Evolutionary conservation across 30 jellyfish, hydroid and myxozoan species (phyloP), one percentile per base, ranked within the genome.

Genomic region (Turritopsis rubra): DNA sequence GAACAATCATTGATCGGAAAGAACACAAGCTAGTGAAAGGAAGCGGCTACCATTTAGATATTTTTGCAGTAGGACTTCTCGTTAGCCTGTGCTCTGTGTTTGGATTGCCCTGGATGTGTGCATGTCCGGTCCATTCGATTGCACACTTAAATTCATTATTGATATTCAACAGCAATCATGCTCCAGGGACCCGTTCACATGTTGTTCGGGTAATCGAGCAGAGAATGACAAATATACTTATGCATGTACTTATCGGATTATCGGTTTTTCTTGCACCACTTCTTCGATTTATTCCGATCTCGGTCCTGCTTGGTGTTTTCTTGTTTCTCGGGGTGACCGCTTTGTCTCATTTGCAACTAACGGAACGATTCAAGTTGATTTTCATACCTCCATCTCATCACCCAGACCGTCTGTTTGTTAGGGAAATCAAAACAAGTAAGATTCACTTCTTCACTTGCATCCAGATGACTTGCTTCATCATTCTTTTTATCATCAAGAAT

Each of bases 51-150:
- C 90, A 90, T 66, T 90, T 90, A 17, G 97, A 90, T 73, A 29
- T 90, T 73, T 85, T 90, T 17, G 86, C 86, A 28, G 97, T 90
- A 26, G 96, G 95, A 53, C 27, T 78, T 7, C 71, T 90, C 17
- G 84, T 72, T 24, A 89, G 90, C 26, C 29, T 75, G 18, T 75
- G 95, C 27, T 81, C 95, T 17, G 17, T 90, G 16, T 81, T 86
- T 31, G 96, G 97, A n/a, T 87, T 90, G 52, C 97, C 97, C 1
- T 90, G 94, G 93, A 90, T 90, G 87, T 90, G 97, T 73, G 90
- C 96, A 28, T 85, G 91, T 54, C 95, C 97, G 17, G 97, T 90
- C 18, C 95, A 90, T 53, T 90, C 97, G 21, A 21, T 90, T 29
- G 79, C 95, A 8, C 96, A 90, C 80, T 77, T 90, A 53, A 91